phyloP scores from a whole-genome alignment of 2,888 invertebrate genomes.

The Nymphalis c-album region DNA sequence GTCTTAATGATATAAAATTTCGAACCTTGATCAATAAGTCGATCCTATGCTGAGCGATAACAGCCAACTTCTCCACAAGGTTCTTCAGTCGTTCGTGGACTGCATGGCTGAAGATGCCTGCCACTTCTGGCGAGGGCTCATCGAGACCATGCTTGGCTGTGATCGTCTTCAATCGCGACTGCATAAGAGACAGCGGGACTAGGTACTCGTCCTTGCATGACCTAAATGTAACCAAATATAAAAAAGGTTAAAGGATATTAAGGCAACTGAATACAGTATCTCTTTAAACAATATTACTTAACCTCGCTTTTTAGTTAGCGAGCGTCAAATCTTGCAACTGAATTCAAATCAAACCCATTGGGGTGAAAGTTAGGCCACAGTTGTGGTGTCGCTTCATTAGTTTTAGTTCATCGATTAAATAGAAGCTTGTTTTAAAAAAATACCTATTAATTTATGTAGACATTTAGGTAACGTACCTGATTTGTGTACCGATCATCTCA shows the following conservation, averaged over 20 bases:
- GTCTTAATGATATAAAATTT: background rate
- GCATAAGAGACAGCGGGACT: slow-evolving; percentile 88
- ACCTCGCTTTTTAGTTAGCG: no score
- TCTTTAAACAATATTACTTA: no score
- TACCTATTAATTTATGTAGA: background rate
- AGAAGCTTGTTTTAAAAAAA: background rate
- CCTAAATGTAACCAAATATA: slow-evolving; percentile 41
- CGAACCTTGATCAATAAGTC: slow-evolving; percentile 91
- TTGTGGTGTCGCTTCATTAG: no score
- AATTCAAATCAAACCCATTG: no score
- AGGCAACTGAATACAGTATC: no score
- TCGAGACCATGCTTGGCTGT: slow-evolving; percentile 90
- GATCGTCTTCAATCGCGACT: slow-evolving; percentile 88
- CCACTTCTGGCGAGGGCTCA: slow-evolving; percentile 92
- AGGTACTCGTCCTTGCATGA: slow-evolving; percentile 97
- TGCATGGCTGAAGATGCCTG: slow-evolving; percentile 94
- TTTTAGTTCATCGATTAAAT: no score
- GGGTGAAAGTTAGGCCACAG: no score
- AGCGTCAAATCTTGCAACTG: no score
- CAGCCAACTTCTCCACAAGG: slow-evolving; percentile 93
- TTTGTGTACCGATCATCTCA: slow-evolving; percentile 93
- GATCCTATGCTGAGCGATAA: slow-evolving; percentile 96
- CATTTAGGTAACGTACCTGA: slow-evolving; percentile 77
- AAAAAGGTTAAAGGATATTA: no score
- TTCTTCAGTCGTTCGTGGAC: slow-evolving; percentile 96